Percentiles rank a stretch among this genome's conserved stretches.
Evolutionary conservation across 2,113 vertebrate species (phyloP).

Genomic region (Orientallactaga bullata): DNA sequence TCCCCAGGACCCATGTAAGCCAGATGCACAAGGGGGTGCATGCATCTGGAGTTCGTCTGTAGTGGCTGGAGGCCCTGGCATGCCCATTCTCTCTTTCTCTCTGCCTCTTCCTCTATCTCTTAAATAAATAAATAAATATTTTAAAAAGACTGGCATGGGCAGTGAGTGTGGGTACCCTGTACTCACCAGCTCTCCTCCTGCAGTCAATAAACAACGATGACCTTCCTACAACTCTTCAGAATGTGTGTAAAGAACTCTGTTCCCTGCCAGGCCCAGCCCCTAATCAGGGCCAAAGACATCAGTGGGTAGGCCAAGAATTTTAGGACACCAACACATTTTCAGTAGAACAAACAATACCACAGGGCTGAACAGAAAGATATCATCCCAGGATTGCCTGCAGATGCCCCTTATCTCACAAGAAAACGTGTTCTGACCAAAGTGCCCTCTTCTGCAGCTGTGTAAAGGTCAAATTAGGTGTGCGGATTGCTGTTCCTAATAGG

Average conservation of each 20-base stretch:
- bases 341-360: neutral
- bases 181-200: neutral
- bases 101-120: too few relatives aligned
- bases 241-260: neutral
- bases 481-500: neutral
- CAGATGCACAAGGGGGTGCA: too few relatives aligned
- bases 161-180: neutral
- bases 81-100: too few relatives aligned
- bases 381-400: neutral
- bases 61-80: too few relatives aligned
- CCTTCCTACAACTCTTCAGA: fast-evolving
- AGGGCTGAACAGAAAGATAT: neutral
- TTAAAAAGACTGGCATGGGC: neutral
- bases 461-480: neutral
- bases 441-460: fast-evolving
- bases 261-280: neutral
- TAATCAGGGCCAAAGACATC: neutral
- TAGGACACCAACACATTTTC: neutral
- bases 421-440: neutral
- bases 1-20: too few relatives aligned
- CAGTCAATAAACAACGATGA: neutral
- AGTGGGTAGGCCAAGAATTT: neutral
- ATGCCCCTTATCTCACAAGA: fast-evolving
- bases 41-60: too few relatives aligned
- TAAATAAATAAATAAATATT: too few relatives aligned